Evolutionary conservation across 2,888 invertebrate genomes (phyloP).

Genomic region (Watsonalla cultraria): DNA sequence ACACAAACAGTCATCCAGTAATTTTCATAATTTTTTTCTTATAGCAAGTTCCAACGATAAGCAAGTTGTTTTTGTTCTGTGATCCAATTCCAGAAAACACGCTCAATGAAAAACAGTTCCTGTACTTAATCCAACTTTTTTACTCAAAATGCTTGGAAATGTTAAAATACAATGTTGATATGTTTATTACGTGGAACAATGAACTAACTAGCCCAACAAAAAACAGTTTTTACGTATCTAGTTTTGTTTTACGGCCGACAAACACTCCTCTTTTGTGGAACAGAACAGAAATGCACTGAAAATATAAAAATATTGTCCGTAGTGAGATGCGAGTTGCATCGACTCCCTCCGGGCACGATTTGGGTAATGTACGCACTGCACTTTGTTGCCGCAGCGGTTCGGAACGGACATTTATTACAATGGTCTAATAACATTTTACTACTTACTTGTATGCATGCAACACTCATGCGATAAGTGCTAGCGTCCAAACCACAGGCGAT

Average conservation of each 20-base stretch:
- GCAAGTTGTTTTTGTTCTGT: no score
- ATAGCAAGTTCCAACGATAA: no score
- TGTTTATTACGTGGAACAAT: conserved; percentile 9
- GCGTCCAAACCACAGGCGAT: no score
- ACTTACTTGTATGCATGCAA: no score
- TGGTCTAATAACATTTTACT: background rate
- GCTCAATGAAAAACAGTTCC: no score
- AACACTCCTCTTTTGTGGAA: conserved; percentile 48
- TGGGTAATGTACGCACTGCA: conserved; percentile 33
- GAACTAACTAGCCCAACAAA: conserved; percentile 32
- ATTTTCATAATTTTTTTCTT: no score
- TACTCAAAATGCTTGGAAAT: background rate
- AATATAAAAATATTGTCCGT: conserved; percentile 60
- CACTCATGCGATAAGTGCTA: no score
- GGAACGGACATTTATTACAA: background rate
- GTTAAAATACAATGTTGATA: background rate
- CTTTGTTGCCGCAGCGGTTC: conserved; percentile 9
- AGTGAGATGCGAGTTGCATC: conserved; percentile 52
- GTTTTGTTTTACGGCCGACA: conserved; percentile 52
- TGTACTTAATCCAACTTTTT: background rate
- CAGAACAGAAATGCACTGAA: conserved; percentile 51
- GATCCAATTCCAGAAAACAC: no score
- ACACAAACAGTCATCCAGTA: no score
- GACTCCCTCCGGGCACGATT: conserved; percentile 45
- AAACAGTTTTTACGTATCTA: conserved; percentile 37